phyloP scores from a whole-genome alignment of 2,888 invertebrate species.

The Trilocha varians region DNA sequence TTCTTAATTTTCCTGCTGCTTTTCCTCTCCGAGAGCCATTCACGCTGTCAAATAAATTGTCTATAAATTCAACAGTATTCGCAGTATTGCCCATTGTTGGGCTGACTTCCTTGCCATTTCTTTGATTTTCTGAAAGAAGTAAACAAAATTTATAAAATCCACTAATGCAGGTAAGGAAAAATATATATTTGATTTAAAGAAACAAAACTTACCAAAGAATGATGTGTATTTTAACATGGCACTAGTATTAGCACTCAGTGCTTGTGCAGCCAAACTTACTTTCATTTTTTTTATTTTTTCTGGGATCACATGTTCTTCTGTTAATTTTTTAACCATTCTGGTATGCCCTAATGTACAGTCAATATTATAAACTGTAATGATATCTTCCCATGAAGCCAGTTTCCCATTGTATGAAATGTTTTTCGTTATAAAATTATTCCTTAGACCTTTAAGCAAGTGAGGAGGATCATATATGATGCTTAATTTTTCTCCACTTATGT shows the following conservation, averaged over 20 bases:
- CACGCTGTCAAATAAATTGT: constrained; percentile 3
- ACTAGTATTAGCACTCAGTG: not conserved
- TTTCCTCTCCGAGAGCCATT: not conserved
- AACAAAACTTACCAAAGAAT: constrained; percentile 1
- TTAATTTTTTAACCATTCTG: not conserved
- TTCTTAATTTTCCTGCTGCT: constrained; percentile 2
- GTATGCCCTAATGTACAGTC: not conserved
- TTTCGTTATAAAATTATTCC: constrained; percentile 7
- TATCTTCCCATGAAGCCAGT: not conserved
- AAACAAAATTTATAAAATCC: too few species aligned
- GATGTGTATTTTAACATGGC: not conserved
- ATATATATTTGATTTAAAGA: too few species aligned
- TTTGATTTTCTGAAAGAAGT: too few species aligned
- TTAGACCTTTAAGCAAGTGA: constrained; percentile 13
- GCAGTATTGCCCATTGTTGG: too few species aligned
- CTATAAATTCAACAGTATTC: not conserved
- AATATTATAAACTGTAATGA: not conserved
- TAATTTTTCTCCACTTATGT: constrained; percentile 9
- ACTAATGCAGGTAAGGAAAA: too few species aligned
- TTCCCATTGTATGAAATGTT: not conserved
- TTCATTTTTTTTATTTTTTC: too few species aligned
- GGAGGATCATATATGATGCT: constrained; percentile 15
- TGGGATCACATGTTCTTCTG: too few species aligned
- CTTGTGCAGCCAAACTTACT: too few species aligned
- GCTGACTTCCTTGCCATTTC: too few species aligned